Conservation (phyloP, 30 jellyfish, hydroid and myxozoan genomes). For the Hydractinia symbiolongicarpus region DNA sequence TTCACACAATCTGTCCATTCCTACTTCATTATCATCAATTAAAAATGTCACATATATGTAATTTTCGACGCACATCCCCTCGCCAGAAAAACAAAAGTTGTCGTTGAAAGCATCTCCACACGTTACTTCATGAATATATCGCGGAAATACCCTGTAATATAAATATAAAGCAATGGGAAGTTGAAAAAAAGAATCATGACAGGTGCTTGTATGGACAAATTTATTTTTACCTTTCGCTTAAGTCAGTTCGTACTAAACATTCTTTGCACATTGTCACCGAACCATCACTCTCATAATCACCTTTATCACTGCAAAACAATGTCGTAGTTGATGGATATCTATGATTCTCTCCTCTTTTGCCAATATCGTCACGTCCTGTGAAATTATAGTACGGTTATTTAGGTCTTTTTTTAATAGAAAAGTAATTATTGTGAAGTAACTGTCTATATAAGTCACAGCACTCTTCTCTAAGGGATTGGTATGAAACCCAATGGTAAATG, state of each 20-base stretch:
- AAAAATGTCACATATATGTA: background rate
- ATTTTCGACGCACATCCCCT: background rate
- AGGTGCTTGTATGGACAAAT: background rate
- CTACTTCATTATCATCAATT: background rate
- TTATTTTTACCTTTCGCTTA: background rate
- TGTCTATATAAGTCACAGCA: too few relatives aligned
- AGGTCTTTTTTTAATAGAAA: too few relatives aligned
- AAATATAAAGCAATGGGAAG: background rate
- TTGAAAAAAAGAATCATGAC: background rate
- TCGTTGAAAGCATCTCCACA: slow-evolving; percentile 5
- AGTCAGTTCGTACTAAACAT: background rate
- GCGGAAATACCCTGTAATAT: background rate
- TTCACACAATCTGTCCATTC: background rate
- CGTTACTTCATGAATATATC: background rate
- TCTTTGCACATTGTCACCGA: slow-evolving; percentile 9
- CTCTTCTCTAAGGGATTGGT: too few relatives aligned
- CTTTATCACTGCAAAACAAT: background rate
- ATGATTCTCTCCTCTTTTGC: too few relatives aligned
- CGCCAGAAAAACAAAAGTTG: background rate
- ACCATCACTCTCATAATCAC: background rate
- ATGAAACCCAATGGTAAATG: too few relatives aligned
- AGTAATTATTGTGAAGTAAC: too few relatives aligned
- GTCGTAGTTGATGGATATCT: too few relatives aligned
- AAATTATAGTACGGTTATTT: too few relatives aligned
- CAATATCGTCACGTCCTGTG: too few relatives aligned